Percentiles rank a stretch among this genome's conserved stretches.
Evolutionary conservation across 2,888 invertebrate species (phyloP).

Genomic region (Ophioninae sp.): DNA sequence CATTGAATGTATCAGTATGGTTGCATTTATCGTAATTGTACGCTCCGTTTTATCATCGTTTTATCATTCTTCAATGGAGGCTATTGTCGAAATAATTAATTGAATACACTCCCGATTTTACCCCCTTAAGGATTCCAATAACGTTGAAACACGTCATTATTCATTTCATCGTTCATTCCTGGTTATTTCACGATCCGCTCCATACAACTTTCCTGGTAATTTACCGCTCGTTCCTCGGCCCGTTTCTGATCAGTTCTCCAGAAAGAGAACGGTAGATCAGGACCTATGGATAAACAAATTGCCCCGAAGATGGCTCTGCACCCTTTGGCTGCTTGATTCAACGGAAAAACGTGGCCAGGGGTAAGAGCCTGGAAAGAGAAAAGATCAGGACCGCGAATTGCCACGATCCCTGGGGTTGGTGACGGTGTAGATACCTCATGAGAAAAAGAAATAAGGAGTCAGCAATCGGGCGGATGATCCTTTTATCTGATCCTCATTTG

Average conservation of each 20-base stretch:
- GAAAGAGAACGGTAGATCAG: neutral
- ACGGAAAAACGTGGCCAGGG: slow-evolving; percentile 38
- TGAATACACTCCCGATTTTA: too few relatives aligned
- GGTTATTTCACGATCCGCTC: too few relatives aligned
- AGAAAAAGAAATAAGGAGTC: slow-evolving; percentile 76
- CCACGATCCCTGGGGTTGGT: slow-evolving; percentile 47
- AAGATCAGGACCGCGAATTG: slow-evolving; percentile 45
- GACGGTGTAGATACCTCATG: slow-evolving; percentile 66
- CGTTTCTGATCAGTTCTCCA: too few relatives aligned
- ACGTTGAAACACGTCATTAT: too few relatives aligned
- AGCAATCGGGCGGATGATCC: slow-evolving; percentile 78
- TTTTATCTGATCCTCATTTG: slow-evolving; percentile 80
- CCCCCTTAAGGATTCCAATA: too few relatives aligned
- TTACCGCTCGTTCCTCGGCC: too few relatives aligned
- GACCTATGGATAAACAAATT: slow-evolving; percentile 75
- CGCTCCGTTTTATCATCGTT: neutral
- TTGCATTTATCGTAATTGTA: neutral
- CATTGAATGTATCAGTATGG: neutral
- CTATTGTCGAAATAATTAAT: too few relatives aligned
- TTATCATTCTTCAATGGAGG: too few relatives aligned
- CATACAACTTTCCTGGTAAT: too few relatives aligned
- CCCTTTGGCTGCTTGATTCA: neutral
- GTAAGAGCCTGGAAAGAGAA: slow-evolving; percentile 47
- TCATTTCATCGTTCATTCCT: too few relatives aligned
- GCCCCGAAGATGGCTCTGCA: slow-evolving; percentile 61